Evolutionary conservation across 2,797 vertebrate genomes (phyloP), one percentile per base, ranked within the genome.

Genomic region (Platyrinchus mystaceus): DNA sequence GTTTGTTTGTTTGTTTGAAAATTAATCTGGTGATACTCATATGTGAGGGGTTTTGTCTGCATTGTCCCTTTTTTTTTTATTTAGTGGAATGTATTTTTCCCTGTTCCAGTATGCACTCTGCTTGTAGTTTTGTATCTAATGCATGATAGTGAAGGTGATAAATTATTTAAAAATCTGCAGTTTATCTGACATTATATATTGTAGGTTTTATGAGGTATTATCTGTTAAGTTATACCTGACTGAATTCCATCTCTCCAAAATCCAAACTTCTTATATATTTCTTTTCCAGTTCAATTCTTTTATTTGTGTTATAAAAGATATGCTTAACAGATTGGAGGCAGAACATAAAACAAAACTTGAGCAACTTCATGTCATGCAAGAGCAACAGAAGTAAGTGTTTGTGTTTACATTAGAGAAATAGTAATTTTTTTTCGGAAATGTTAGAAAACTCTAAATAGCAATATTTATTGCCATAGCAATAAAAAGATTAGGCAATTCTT

Each of bases 271-370:
- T n/a, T 96, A 28, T 50, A 4, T 92, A 68, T 97, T 97, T 97
- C 91, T 95, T 96, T 97, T 83, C 92, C 96, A 99, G 99, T 99
- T 99, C 97, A 99, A 99, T 98, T 99, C 99, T 59, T 99, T 99
- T 98, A 99, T 99, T 98, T 97, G 97, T 84, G 99, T 99, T 83
- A 99, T 99, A 97, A 99, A 98, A 96, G 99, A 99, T 73, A 99
- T 99, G 99, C 98, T 99, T 96, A 98, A 75, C 95, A 98, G 98
- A 95, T 98, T 99, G 98, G 99, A 99, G 97, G 87, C 97, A 23
- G 99, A 99, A 80, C 99, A 99, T 96, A 99, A 99, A 98, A 99
- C 99, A 84, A 99, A 99, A 96, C 97, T 99, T 97, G 99, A 99
- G 90, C 99, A 99, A 95, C 98, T 99, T 85, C 99, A 99, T 84